phyloP scores from a whole-genome alignment of 2,797 vertebrate species.

The Cyclura pinguis region DNA sequence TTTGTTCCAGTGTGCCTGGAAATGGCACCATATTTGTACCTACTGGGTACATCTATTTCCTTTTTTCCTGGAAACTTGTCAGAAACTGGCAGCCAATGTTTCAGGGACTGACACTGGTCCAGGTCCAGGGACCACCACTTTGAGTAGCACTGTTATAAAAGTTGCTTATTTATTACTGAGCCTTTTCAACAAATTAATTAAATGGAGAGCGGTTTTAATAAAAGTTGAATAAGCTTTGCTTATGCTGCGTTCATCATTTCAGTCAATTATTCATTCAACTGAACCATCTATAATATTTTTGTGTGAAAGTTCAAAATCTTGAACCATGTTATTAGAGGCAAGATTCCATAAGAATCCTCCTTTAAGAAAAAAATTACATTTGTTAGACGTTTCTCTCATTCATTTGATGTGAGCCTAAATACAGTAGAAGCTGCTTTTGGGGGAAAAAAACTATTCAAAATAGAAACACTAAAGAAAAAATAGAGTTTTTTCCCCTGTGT shows the following conservation, averaged over 20 bases:
- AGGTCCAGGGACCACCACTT: neutral
- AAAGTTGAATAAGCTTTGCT: conserved; percentile 29
- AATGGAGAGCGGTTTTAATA: conserved; percentile 47
- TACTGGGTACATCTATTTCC: too few species aligned
- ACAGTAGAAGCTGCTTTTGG: conserved; percentile 65
- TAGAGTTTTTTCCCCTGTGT: conserved; percentile 32
- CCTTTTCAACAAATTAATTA: conserved; percentile 67
- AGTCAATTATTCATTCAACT: conserved; percentile 77
- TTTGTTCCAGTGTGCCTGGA: neutral
- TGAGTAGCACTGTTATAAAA: neutral
- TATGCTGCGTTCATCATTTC: conserved; percentile 50
- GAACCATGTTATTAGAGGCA: conserved; percentile 66
- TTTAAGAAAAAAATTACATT: conserved; percentile 66
- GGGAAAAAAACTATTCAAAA: conserved; percentile 64
- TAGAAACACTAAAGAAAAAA: conserved; percentile 66
- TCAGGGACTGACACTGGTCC: too few species aligned
- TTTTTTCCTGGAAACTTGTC: too few species aligned
- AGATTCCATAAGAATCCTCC: conserved; percentile 64
- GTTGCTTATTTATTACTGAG: conserved; percentile 72
- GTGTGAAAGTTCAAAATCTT: conserved; percentile 64
- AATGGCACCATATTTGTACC: neutral
- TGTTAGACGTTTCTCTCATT: conserved; percentile 62
- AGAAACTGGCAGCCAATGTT: too few species aligned
- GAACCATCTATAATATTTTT: conserved; percentile 67
- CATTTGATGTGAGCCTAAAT: conserved; percentile 66